Percentiles rank a stretch among this genome's conserved stretches.
phyloP scores from a whole-genome alignment of 1,140 invertebrate genomes.

The Megalopta genalis region DNA sequence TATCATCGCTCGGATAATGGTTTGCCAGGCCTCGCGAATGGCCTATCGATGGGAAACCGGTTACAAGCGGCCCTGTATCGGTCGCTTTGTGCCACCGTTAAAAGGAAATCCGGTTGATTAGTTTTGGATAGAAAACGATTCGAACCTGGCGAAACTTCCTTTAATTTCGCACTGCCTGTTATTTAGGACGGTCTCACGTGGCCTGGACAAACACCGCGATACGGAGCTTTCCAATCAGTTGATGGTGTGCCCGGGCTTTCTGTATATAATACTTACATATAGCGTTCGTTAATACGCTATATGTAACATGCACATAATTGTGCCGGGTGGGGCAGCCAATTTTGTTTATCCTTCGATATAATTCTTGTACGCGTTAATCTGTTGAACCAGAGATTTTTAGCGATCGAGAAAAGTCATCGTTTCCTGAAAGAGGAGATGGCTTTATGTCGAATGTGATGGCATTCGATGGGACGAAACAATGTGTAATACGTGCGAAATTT shows the following conservation, averaged over 20 bases:
- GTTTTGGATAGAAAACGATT: constrained; percentile 43
- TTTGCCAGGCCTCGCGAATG: constrained; percentile 20
- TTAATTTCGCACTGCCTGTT: constrained; percentile 34
- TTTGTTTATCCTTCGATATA: too few relatives aligned
- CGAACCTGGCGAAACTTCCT: constrained; percentile 4
- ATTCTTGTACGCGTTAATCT: too few relatives aligned
- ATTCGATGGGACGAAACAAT: too few relatives aligned
- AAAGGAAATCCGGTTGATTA: constrained; percentile 50
- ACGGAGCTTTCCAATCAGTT: background rate
- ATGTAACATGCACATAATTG: too few relatives aligned
- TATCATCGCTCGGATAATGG: constrained; percentile 44
- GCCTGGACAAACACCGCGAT: background rate
- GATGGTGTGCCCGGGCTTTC: background rate
- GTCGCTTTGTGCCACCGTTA: constrained; percentile 15
- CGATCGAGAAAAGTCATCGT: too few relatives aligned
- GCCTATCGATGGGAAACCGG: constrained; percentile 32
- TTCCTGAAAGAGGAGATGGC: too few relatives aligned
- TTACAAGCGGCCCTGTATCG: constrained; percentile 12
- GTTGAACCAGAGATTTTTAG: too few relatives aligned
- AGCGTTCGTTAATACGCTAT: too few relatives aligned
- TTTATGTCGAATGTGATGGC: too few relatives aligned
- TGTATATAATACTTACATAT: too few relatives aligned
- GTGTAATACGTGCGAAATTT: too few relatives aligned
- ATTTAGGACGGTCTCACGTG: constrained; percentile 18
- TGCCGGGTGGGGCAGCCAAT: too few relatives aligned